These are phyloP conservation scores for Sussaba pulchella DNA, from an alignment of 2,888 invertebrate genomes.

Conservation along the genomic window DNA sequence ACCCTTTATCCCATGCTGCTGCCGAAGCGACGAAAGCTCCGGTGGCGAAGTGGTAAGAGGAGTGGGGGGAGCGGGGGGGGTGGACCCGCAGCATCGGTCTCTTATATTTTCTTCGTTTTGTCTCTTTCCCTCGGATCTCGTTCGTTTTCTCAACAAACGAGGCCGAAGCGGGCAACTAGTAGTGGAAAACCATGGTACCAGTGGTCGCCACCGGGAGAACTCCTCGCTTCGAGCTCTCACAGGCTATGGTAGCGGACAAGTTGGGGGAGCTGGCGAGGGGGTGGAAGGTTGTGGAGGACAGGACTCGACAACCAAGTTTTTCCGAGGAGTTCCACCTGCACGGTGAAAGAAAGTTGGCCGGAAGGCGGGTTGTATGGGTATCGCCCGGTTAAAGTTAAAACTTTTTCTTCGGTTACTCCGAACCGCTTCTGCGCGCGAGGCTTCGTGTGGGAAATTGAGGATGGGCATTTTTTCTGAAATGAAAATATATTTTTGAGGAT, in stretches of 20 bases:
- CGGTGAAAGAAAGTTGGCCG: conserved; percentile 53
- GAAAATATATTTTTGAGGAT: too few relatives aligned
- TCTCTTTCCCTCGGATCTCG: conserved; percentile 31
- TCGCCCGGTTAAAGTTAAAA: background rate
- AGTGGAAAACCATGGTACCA: background rate
- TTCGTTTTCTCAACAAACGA: conserved; percentile 46
- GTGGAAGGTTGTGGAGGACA: background rate
- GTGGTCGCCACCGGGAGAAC: conserved; percentile 20
- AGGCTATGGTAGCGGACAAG: conserved; percentile 26
- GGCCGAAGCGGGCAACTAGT: conserved; percentile 23
- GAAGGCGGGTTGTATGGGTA: background rate
- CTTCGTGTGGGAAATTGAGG: conserved; percentile 1
- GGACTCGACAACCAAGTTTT: conserved; percentile 40
- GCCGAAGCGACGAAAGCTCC: conserved; percentile 46
- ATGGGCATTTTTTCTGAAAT: too few relatives aligned
- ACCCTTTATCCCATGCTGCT: conserved; percentile 12
- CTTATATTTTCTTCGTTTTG: conserved; percentile 19
- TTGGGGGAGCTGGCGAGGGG: background rate
- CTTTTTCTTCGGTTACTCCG: background rate
- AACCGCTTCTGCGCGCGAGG: background rate
- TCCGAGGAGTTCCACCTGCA: conserved; percentile 49
- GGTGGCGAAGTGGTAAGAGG: too few relatives aligned
- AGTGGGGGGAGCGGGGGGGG: too few relatives aligned
- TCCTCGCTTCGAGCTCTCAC: conserved; percentile 40
- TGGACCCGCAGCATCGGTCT: conserved; percentile 29